Base-by-base conservation (phyloP, 1,140 invertebrate species). In the Cydia pomonella region DNA sequence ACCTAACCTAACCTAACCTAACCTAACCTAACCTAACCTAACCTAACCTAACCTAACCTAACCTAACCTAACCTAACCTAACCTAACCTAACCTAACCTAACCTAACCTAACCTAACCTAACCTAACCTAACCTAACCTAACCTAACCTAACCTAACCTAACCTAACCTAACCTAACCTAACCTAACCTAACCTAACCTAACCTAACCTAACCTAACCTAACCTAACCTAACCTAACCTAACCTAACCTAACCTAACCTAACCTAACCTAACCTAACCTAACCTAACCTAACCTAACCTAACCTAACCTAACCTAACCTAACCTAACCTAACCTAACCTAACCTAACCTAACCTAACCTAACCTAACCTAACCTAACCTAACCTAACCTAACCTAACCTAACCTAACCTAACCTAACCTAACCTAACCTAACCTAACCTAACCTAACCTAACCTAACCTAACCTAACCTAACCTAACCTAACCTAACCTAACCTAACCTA, bases 321-420 rank as follows among this genome's bases (percentile, higher is more conserved):
- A 69, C 64, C 64, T 69, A 69, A 69, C 38, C 38, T 41, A 41
- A 41, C 38, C 38, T 41, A 41, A 41, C 38, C 38, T 41, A 41
- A 41, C 64, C 64, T 38, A 69, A 69, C 64, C 64, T 69, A 69
- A 69, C 64, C 64, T 69, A 69, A 69, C 64, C 64, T 69, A 69
- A 69, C 64, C 64, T 69, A 69, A 69, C 64, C 64, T 69, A 69
- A 69, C 64, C 64, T 69, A 69, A 69, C 64, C 64, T 69, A 69
- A 62, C 23, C 64, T 69, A 69, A 69, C 64, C 64, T 69, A 69
- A 69, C 64, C 64, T 69, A 69, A 69, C 64, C 38, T 41, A 41
- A 41, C 38, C 38, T 41, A 69, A 69, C 64, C 64, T 69, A 69
- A 69, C 64, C 64, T 69, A 69, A 69, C 64, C 64, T 69, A 69